Percentiles rank a stretch among this genome's conserved stretches.
Conservation (phyloP, 1,140 invertebrate genomes). For the Sitodiplosis mosellana region DNA sequence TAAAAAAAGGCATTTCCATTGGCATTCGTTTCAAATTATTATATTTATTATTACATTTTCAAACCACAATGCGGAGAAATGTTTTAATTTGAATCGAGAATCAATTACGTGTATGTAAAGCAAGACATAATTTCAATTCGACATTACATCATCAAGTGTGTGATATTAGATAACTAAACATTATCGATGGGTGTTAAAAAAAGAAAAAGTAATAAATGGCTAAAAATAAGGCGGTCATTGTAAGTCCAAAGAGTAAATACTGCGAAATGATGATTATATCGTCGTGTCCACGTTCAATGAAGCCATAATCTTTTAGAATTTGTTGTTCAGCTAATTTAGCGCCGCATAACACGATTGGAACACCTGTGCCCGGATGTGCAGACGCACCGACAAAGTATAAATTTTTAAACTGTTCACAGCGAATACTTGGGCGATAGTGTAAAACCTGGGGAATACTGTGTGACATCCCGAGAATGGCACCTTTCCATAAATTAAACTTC, state of each 20-base stretch:
- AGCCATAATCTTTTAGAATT: neutral
- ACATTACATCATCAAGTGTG: too few relatives aligned
- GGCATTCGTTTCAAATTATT: too few relatives aligned
- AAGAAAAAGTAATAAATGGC: too few relatives aligned
- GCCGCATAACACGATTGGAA: neutral
- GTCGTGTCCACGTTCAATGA: neutral
- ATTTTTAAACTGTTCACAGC: neutral
- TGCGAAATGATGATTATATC: neutral
- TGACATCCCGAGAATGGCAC: neutral
- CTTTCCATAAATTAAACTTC: neutral
- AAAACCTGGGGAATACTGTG: neutral
- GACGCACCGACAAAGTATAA: neutral
- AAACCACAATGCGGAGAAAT: too few relatives aligned
- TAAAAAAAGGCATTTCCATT: too few relatives aligned
- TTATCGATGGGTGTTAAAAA: too few relatives aligned
- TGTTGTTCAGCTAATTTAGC: neutral
- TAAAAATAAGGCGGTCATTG: neutral
- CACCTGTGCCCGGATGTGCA: neutral
- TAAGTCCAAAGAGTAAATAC: neutral
- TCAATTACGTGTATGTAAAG: too few relatives aligned
- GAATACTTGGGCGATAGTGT: neutral
- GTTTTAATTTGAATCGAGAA: too few relatives aligned
- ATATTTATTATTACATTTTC: too few relatives aligned
- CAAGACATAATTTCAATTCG: too few relatives aligned
- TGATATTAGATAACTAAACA: too few relatives aligned